A percentile compares a stretch with the other conserved stretches of the same genome.
Conservation (phyloP, 2,113 vertebrate species). For the Phyllopteryx taeniolatus region DNA sequence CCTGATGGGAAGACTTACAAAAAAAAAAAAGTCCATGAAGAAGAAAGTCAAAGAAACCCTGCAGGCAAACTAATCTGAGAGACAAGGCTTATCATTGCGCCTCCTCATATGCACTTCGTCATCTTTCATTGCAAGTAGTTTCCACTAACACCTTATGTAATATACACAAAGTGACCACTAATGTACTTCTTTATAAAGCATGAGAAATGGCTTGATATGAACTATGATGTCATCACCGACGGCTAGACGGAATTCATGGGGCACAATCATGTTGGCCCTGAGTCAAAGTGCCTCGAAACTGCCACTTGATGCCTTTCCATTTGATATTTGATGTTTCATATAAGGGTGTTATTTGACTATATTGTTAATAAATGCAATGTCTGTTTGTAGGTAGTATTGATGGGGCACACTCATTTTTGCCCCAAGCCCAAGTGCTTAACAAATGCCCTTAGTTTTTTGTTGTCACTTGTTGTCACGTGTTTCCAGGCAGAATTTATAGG, state of each 20-base stretch:
- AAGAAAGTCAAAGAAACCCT: constrained; percentile 14
- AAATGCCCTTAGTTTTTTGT: too few relatives aligned
- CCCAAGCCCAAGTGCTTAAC: too few relatives aligned
- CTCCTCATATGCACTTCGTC: not conserved
- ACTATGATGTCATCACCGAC: not conserved
- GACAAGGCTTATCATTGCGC: not conserved
- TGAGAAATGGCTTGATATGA: not conserved
- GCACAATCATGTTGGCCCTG: not conserved
- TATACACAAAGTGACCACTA: not conserved
- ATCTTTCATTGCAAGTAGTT: not conserved
- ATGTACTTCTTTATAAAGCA: not conserved
- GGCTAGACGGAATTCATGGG: not conserved
- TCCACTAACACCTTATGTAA: not conserved
- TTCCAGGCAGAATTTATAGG: too few relatives aligned
- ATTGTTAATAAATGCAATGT: too few relatives aligned
- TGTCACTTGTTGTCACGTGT: too few relatives aligned
- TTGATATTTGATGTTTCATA: too few relatives aligned
- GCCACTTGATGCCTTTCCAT: not conserved
- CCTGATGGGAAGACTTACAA: not conserved
- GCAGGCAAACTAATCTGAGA: not conserved
- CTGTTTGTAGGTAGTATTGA: too few relatives aligned
- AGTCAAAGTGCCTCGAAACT: not conserved
- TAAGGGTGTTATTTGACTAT: too few relatives aligned
- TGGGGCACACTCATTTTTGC: too few relatives aligned
- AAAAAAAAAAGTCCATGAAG: constrained; percentile 32